These are phyloP conservation scores for Caenorhabditis plicata DNA, from an alignment of 2,888 invertebrate species.

Conservation along the genomic window DNA sequence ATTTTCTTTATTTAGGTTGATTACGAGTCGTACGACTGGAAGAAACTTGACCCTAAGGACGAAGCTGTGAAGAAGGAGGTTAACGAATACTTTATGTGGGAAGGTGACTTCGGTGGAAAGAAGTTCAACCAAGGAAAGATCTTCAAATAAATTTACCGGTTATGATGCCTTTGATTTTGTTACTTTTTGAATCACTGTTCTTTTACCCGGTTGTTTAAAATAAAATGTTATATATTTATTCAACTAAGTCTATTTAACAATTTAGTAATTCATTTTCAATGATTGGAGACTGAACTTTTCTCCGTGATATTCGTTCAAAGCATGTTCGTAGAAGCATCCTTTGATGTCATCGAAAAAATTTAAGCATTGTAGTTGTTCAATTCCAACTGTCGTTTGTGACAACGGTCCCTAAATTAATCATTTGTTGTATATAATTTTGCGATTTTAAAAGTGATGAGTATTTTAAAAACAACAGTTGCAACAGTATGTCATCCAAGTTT, in stretches of 20 bases:
- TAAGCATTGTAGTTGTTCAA: slow-evolving; percentile 35
- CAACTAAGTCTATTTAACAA: slow-evolving; percentile 21
- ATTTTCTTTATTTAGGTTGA: slow-evolving; percentile 73
- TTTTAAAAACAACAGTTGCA: too few relatives aligned
- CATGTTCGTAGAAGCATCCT: slow-evolving; percentile 39
- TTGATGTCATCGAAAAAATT: slow-evolving; percentile 40
- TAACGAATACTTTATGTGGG: slow-evolving; percentile 64
- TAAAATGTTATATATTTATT: slow-evolving; percentile 31
- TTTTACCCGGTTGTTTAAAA: slow-evolving; percentile 24
- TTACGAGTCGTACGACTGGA: slow-evolving; percentile 94
- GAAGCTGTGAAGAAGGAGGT: slow-evolving; percentile 73
- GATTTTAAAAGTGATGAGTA: too few relatives aligned
- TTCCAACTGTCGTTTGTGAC: too few relatives aligned
- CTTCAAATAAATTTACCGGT: slow-evolving; percentile 77
- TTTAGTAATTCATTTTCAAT: not conserved
- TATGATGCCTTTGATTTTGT: slow-evolving; percentile 17
- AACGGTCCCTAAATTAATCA: too few relatives aligned
- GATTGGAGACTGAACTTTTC: not conserved
- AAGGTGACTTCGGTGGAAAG: slow-evolving; percentile 82
- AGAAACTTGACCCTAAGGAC: slow-evolving; percentile 81
- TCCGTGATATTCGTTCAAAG: slow-evolving; percentile 35
- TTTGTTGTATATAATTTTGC: too few relatives aligned
- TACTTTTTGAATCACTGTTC: slow-evolving; percentile 24
- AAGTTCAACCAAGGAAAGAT: slow-evolving; percentile 97
- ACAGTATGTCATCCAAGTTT: too few relatives aligned